phyloP scores from a whole-genome alignment of 2,113 vertebrate species.

The Rhizomys pruinosus region DNA sequence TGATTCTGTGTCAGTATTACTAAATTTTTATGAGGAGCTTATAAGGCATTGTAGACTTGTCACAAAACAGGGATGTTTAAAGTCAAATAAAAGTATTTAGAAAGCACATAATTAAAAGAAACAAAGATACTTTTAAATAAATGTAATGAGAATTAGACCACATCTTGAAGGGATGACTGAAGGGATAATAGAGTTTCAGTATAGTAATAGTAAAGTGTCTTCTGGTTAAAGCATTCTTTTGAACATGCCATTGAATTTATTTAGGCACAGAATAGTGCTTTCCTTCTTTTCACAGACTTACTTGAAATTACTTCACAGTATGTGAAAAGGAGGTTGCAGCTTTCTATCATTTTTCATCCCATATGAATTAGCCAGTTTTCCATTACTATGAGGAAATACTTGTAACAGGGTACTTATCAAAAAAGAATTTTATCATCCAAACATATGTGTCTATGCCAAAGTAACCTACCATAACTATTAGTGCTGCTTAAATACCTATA shows the following conservation, averaged over 20 bases:
- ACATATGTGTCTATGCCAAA: no score
- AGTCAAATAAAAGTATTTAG: conserved; percentile 40
- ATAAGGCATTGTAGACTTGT: conserved; percentile 13
- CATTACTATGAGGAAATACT: not conserved
- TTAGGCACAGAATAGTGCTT: conserved; percentile 15
- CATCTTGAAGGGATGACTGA: conserved; percentile 45
- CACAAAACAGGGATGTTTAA: conserved; percentile 27
- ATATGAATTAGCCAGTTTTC: not conserved
- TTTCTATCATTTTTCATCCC: not conserved
- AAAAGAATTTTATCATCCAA: no score
- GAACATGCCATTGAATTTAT: conserved; percentile 65
- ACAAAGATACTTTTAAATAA: conserved; percentile 66
- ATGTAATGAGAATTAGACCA: conserved; percentile 70
- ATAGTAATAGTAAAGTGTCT: conserved; percentile 66
- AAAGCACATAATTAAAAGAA: conserved; percentile 65
- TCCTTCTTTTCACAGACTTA: conserved; percentile 61
- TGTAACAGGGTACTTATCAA: not conserved
- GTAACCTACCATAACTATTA: no score
- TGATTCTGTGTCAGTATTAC: conserved; percentile 16
- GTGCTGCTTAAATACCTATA: no score
- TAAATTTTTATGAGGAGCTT: conserved; percentile 43
- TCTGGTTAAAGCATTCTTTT: conserved; percentile 75
- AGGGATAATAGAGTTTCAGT: conserved; percentile 47
- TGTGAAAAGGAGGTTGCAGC: not conserved
- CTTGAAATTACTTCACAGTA: conserved; percentile 51